Evolutionary conservation across 2,888 invertebrate species (phyloP).

Genomic region (Chrysolina haemoptera): DNA sequence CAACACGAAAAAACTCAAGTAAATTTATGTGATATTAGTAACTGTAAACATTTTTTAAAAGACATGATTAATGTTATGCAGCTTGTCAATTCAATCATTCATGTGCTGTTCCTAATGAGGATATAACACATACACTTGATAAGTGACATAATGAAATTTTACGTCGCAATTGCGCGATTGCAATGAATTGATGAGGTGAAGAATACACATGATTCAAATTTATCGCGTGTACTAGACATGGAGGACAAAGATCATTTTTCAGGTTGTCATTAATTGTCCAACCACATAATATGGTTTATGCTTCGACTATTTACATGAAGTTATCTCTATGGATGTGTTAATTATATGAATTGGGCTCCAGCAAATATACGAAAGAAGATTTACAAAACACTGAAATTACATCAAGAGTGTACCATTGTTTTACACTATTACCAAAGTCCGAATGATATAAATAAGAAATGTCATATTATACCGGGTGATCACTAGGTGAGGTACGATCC

Average conservation of each 20-base stretch:
- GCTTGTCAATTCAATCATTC: slow-evolving; percentile 16
- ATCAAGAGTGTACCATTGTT: too few relatives aligned
- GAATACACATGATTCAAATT: slow-evolving; percentile 14
- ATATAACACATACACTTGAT: slow-evolving; percentile 11
- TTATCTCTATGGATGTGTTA: neutral
- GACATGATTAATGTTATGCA: neutral
- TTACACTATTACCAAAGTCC: too few relatives aligned
- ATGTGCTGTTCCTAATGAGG: slow-evolving; percentile 2
- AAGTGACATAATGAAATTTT: slow-evolving; percentile 14
- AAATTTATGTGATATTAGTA: neutral
- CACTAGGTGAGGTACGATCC: too few relatives aligned
- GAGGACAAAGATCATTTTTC: slow-evolving; percentile 10
- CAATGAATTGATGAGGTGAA: slow-evolving; percentile 6
- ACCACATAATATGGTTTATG: neutral
- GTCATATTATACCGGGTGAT: too few relatives aligned
- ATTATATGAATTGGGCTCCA: too few relatives aligned
- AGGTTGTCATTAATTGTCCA: neutral
- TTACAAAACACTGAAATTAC: too few relatives aligned
- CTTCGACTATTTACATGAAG: neutral
- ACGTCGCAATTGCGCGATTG: slow-evolving; percentile 9
- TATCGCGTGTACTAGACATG: neutral
- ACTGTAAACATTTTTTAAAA: neutral
- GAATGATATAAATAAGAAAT: too few relatives aligned
- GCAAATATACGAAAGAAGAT: too few relatives aligned
- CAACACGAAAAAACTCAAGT: neutral